A percentile compares a stretch with the other conserved stretches of the same genome.
phyloP scores from a whole-genome alignment of 2,797 vertebrate species.

The Coregonus ussuriensis region DNA sequence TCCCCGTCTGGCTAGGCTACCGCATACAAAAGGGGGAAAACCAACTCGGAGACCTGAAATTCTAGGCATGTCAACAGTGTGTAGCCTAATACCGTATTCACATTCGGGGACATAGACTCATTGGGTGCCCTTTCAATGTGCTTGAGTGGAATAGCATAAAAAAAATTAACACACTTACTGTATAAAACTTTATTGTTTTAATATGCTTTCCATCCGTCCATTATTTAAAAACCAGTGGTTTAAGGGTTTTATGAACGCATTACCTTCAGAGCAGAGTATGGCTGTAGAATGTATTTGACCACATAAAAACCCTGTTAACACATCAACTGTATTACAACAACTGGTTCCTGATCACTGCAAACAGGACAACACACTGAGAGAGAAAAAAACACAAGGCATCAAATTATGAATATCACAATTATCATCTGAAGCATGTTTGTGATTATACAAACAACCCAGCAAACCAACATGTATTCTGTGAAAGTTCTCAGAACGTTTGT shows the following conservation, averaged over 20 bases:
- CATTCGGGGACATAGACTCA: neutral
- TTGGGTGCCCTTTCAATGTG: neutral
- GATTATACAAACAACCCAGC: conserved; percentile 33
- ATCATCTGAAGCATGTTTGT: conserved; percentile 29
- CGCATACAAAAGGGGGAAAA: neutral
- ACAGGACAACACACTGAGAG: conserved; percentile 34
- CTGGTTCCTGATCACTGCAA: conserved; percentile 58
- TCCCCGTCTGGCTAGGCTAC: neutral
- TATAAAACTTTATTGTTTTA: conserved; percentile 77
- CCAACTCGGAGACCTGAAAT: neutral
- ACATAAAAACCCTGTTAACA: conserved; percentile 55
- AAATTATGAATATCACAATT: conserved; percentile 52
- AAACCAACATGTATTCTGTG: too few species aligned
- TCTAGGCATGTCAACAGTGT: neutral
- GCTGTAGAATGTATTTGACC: conserved; percentile 55
- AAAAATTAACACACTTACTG: conserved; percentile 54
- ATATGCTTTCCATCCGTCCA: conserved; percentile 70
- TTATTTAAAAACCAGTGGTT: conserved; percentile 64
- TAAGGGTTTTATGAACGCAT: conserved; percentile 71
- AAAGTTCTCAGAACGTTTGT: too few species aligned
- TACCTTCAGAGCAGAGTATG: conserved; percentile 66
- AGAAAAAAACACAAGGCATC: conserved; percentile 56
- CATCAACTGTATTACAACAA: conserved; percentile 49
- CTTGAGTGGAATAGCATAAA: conserved; percentile 44
- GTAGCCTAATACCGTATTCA: neutral